Percentiles rank a stretch among this genome's conserved stretches.
Evolutionary conservation across 2,113 vertebrate species (phyloP).

Genomic region (Vanacampus margaritifer): DNA sequence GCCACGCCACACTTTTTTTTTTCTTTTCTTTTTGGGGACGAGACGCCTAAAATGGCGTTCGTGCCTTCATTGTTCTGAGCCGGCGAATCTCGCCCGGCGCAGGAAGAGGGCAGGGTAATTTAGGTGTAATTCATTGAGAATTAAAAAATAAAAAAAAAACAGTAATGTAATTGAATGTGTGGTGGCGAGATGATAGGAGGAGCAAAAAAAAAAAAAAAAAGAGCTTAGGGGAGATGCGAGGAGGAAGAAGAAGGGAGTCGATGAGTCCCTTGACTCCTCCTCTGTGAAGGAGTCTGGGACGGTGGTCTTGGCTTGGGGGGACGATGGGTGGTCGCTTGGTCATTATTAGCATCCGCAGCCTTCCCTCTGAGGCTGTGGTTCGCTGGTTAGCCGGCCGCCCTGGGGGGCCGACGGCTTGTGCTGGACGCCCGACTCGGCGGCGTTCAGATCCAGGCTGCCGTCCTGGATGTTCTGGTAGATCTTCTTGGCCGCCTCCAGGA

Average conservation of each 20-base stretch:
- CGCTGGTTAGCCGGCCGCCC: slow-evolving; percentile 91
- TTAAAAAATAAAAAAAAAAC: not conserved
- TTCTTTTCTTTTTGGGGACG: not conserved
- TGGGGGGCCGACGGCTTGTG: slow-evolving; percentile 97
- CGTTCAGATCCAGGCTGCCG: slow-evolving; percentile 97
- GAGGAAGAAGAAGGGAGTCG: slow-evolving; percentile 9
- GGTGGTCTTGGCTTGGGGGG: slow-evolving; percentile 8
- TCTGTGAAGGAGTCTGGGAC: not conserved
- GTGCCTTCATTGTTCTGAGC: not conserved
- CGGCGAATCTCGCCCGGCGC: not conserved
- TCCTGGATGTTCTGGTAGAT: slow-evolving; percentile 99
- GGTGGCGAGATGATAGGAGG: slow-evolving; percentile 42
- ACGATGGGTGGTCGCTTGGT: slow-evolving; percentile 59
- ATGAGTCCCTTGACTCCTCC: slow-evolving; percentile 19
- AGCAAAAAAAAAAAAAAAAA: slow-evolving; percentile 20
- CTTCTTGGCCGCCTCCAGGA: slow-evolving; percentile 98
- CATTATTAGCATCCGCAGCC: slow-evolving; percentile 99
- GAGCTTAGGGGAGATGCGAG: too few relatives aligned
- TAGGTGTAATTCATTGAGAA: not conserved
- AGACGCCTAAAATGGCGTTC: not conserved
- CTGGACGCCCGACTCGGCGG: slow-evolving; percentile 95
- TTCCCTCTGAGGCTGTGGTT: slow-evolving; percentile 98
- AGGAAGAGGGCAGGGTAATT: not conserved
- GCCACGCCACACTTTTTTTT: not conserved
- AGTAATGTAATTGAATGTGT: not conserved